These are phyloP conservation scores for Ochropacha duplaris DNA, from an alignment of 2,888 invertebrate species.

Conservation along the genomic window DNA sequence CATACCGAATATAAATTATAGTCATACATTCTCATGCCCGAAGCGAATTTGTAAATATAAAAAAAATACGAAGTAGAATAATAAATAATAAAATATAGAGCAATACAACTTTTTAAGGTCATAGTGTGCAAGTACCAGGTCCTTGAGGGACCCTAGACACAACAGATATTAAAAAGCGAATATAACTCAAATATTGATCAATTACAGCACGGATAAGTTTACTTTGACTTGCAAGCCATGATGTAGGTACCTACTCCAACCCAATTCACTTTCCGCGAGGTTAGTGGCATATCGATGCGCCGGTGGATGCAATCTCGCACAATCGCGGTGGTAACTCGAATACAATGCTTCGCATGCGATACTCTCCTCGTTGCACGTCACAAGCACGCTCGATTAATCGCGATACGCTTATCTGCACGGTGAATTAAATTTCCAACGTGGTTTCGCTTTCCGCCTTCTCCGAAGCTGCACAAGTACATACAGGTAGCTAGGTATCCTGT, in stretches of 20 bases:
- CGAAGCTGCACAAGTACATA: conserved; percentile 35
- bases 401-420: conserved; percentile 36
- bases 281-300: conserved; percentile 8
- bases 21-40: neutral
- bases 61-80: neutral
- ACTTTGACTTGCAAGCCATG: neutral
- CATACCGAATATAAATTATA: neutral
- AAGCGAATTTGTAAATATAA: neutral
- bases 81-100: neutral
- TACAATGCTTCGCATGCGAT: conserved; percentile 36
- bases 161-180: neutral
- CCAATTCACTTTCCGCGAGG: conserved; percentile 4
- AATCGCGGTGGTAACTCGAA: conserved; percentile 23
- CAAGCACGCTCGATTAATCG: conserved; percentile 44
- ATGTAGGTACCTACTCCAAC: neutral
- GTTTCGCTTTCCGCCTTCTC: conserved; percentile 41
- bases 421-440: conserved; percentile 42
- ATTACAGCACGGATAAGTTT: neutral
- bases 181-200: neutral
- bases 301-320: conserved; percentile 18
- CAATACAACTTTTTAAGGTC: neutral
- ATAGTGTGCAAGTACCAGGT: neutral
- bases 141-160: neutral
- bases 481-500: conserved; percentile 4
- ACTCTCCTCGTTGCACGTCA: conserved; percentile 35